Conservation (phyloP, 2,113 vertebrate species). For the Oriolus oriolus region DNA sequence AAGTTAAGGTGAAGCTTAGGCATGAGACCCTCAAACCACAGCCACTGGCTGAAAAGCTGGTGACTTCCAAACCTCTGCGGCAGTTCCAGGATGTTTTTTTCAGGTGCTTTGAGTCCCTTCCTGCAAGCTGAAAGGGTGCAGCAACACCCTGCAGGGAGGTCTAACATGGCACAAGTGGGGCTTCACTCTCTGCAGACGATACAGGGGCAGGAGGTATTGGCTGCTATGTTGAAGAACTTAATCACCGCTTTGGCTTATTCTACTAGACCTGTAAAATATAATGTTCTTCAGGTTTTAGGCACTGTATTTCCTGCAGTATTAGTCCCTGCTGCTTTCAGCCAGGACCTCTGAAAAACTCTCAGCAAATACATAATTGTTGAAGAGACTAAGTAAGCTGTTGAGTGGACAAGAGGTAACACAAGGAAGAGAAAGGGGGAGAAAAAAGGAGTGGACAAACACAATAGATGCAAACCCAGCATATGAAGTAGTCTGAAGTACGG, state of each 20-base stretch:
- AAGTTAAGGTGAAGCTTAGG: not conserved
- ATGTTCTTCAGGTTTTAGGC: not conserved
- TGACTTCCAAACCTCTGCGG: not conserved
- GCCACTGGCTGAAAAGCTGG: not conserved
- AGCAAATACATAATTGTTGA: not conserved
- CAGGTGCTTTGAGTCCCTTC: not conserved
- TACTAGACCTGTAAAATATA: not conserved
- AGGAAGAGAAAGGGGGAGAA: accelerated
- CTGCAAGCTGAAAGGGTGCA: not conserved
- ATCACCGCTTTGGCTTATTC: not conserved
- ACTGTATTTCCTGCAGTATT: not conserved
- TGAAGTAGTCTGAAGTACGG: not conserved
- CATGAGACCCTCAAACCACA: not conserved
- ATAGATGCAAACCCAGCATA: not conserved
- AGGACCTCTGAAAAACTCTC: not conserved
- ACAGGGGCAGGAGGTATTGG: not conserved
- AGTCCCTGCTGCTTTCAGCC: not conserved
- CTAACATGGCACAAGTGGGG: not conserved
- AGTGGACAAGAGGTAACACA: not conserved
- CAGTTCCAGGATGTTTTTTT: not conserved
- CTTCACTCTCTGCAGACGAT: accelerated
- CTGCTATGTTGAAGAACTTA: not conserved
- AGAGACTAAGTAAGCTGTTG: not conserved
- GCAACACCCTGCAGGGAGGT: accelerated
- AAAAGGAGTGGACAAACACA: not conserved